Evolutionary conservation across 2,797 vertebrate species (phyloP).

Genomic region (Enteromius unitaeniatus): DNA sequence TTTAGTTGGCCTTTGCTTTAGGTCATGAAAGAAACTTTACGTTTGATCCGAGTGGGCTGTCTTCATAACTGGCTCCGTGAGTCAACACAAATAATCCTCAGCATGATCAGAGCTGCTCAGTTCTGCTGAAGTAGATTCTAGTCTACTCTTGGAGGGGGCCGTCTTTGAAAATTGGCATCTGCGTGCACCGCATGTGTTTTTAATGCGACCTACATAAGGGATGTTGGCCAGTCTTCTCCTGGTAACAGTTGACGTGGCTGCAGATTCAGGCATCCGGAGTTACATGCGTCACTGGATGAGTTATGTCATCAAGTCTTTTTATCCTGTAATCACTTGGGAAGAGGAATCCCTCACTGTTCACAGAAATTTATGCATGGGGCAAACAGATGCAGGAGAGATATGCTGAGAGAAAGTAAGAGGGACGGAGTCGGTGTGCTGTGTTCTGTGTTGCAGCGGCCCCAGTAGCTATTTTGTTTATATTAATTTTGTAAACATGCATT

Average conservation of each 20-base stretch:
- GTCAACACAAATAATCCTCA: constrained; percentile 27
- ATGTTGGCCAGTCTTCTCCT: constrained; percentile 70
- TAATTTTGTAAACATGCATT: neutral
- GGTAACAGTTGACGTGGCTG: constrained; percentile 80
- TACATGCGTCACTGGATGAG: constrained; percentile 45
- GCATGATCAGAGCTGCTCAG: constrained; percentile 12
- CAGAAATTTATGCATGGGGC: neutral
- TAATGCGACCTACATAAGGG: constrained; percentile 81
- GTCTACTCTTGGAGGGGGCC: neutral
- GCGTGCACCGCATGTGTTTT: constrained; percentile 68
- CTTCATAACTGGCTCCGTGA: constrained; percentile 23
- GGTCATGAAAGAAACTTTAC: constrained; percentile 22
- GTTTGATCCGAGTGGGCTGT: constrained; percentile 21
- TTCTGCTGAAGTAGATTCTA: constrained; percentile 31
- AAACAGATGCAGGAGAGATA: neutral
- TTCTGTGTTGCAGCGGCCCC: neutral
- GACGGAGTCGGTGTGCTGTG: neutral
- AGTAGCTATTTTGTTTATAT: neutral
- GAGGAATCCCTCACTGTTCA: constrained; percentile 34
- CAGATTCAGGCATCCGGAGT: constrained; percentile 45
- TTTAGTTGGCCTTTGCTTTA: constrained; percentile 12
- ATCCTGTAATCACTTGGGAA: constrained; percentile 35
- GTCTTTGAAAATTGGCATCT: constrained; percentile 36
- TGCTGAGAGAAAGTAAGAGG: neutral
- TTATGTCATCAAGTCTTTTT: constrained; percentile 56